Conservation (phyloP, 2,113 vertebrate genomes). For the Colius striatus region DNA sequence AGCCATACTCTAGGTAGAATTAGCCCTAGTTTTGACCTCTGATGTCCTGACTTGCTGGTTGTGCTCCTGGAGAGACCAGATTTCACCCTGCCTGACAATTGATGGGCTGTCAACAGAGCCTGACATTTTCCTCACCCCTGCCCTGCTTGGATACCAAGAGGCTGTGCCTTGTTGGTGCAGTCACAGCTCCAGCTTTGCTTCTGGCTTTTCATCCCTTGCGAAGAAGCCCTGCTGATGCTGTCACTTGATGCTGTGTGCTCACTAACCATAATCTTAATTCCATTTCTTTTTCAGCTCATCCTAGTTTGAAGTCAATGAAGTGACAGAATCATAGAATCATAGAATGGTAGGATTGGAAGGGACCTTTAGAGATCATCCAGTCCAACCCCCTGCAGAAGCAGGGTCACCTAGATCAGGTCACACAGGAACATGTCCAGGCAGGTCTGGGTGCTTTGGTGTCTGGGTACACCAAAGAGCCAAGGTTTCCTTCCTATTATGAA, state of each 20-base stretch:
- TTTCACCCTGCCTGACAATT: fast-evolving
- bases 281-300: not conserved
- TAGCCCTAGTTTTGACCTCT: not conserved
- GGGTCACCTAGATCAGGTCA: too few relatives aligned
- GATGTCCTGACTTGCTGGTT: not conserved
- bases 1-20: not conserved
- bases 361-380: too few relatives aligned
- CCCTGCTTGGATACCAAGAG: fast-evolving
- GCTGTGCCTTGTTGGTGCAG: not conserved
- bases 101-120: not conserved
- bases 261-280: not conserved
- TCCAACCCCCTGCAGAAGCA: too few relatives aligned
- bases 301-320: not conserved
- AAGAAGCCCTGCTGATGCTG: not conserved
- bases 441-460: too few relatives aligned
- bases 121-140: not conserved
- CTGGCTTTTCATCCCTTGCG: not conserved
- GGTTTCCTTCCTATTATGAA: not conserved
- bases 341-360: too few relatives aligned
- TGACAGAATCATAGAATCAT: too few relatives aligned
- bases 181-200: not conserved
- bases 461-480: not conserved
- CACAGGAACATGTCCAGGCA: too few relatives aligned
- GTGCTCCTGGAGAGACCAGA: not conserved
- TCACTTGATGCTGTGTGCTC: not conserved